Evolutionary conservation across 2,888 invertebrate genomes (phyloP).

Genomic region (Oscheius onirici): DNA sequence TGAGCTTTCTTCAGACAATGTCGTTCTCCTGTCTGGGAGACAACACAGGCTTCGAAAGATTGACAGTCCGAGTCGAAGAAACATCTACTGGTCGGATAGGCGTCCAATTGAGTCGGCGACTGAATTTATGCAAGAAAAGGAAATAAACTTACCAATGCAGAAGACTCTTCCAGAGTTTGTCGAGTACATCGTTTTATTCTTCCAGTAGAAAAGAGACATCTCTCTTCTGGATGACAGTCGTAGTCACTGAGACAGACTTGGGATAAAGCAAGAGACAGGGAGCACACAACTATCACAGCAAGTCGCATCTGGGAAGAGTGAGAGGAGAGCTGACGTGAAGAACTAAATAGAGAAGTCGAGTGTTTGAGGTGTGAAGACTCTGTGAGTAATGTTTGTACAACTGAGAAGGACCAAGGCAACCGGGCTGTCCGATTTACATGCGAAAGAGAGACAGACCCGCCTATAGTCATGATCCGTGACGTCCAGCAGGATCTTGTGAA

Average conservation of each 20-base stretch:
- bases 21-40: conserved; percentile 9
- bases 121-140: not conserved
- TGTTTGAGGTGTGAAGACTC: conserved; percentile 19
- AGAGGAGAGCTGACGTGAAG: not conserved
- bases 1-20: conserved; percentile 6
- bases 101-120: not conserved
- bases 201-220: not conserved
- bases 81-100: not conserved
- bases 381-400: conserved; percentile 25
- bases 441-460: conserved; percentile 21
- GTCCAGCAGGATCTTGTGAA: not conserved
- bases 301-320: conserved; percentile 4
- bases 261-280: not conserved
- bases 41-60: conserved; percentile 12
- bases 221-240: conserved; percentile 12
- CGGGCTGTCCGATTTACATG: conserved; percentile 25
- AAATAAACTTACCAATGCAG: not conserved
- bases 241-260: conserved; percentile 28
- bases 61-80: conserved; percentile 16
- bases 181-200: not conserved
- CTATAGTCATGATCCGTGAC: conserved; percentile 19
- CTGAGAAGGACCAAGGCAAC: not conserved
- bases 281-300: not conserved
- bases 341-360: conserved; percentile 10
- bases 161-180: not conserved